Percentiles rank a stretch among this genome's conserved stretches.
phyloP scores from a whole-genome alignment of 2,888 invertebrate species.

The Abrostola tripartita region DNA sequence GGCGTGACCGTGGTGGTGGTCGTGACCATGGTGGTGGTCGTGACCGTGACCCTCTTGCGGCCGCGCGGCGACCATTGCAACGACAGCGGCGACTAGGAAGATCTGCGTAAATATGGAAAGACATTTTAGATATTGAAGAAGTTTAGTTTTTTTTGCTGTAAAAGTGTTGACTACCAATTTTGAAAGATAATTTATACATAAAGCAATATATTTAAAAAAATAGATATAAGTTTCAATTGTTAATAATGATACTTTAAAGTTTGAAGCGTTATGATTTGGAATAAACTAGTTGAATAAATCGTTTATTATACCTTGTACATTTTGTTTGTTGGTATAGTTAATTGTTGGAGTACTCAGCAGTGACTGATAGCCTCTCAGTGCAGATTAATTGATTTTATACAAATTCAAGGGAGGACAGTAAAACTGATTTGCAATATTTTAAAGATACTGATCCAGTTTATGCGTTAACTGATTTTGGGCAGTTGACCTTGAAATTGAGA shows the following conservation, averaged over 20 bases:
- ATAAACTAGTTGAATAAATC: too few species aligned
- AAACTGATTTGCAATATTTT: too few species aligned
- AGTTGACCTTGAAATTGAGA: too few species aligned
- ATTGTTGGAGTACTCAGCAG: constrained; percentile 6
- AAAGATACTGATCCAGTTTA: too few species aligned
- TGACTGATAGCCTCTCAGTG: constrained; percentile 26
- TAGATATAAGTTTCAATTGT: too few species aligned
- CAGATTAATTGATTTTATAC: constrained; percentile 38
- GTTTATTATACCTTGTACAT: constrained; percentile 22
- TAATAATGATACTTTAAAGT: neutral
- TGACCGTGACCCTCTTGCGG: constrained; percentile 44
- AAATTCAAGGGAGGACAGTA: neutral
- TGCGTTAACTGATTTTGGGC: too few species aligned
- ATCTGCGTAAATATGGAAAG: constrained; percentile 16
- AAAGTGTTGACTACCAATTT: too few species aligned
- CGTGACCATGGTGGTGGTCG: constrained; percentile 30
- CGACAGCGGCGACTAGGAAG: constrained; percentile 20
- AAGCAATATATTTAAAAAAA: too few species aligned
- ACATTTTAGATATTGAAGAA: neutral
- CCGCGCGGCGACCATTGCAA: constrained; percentile 28
- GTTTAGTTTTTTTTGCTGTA: neutral
- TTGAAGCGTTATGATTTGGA: too few species aligned
- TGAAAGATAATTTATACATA: too few species aligned
- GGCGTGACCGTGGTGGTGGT: constrained; percentile 8
- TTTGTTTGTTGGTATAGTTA: constrained; percentile 17